Evolutionary conservation across 1,140 invertebrate genomes (phyloP).

Genomic region (Helicoverpa zea): DNA sequence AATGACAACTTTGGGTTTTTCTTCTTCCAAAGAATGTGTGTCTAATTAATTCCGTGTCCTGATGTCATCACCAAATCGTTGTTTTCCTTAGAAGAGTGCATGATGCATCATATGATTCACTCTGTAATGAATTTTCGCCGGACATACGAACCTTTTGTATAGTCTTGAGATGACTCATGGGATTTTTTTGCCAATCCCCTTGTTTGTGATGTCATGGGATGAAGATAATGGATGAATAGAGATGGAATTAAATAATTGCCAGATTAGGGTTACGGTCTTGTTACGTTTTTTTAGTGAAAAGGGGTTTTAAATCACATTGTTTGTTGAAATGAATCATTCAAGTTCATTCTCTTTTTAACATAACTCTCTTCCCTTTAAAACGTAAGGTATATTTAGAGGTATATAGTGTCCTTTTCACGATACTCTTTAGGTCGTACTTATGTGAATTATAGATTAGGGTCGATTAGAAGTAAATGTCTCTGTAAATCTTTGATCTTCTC

Average conservation of each 20-base stretch:
- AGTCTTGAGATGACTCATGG: neutral
- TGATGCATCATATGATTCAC: conserved; percentile 26
- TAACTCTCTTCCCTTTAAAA: too few relatives aligned
- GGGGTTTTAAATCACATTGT: too few relatives aligned
- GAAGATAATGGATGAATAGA: too few relatives aligned
- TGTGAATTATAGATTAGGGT: too few relatives aligned
- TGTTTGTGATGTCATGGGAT: neutral
- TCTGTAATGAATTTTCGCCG: neutral
- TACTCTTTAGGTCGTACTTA: too few relatives aligned
- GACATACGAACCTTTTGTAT: neutral
- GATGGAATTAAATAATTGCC: neutral
- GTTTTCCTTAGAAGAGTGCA: neutral
- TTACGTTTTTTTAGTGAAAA: neutral
- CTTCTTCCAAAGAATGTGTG: neutral
- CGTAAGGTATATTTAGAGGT: too few relatives aligned
- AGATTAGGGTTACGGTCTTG: neutral
- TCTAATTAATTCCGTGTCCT: neutral
- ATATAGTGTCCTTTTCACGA: too few relatives aligned
- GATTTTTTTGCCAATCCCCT: neutral
- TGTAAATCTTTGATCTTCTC: too few relatives aligned
- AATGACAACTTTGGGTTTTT: neutral
- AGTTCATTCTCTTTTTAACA: too few relatives aligned
- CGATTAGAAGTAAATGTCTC: too few relatives aligned
- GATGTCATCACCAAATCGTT: neutral
- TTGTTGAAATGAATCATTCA: too few relatives aligned